Conservation (phyloP, 1,140 invertebrate species). For the Schlechtendalia chinensis region DNA sequence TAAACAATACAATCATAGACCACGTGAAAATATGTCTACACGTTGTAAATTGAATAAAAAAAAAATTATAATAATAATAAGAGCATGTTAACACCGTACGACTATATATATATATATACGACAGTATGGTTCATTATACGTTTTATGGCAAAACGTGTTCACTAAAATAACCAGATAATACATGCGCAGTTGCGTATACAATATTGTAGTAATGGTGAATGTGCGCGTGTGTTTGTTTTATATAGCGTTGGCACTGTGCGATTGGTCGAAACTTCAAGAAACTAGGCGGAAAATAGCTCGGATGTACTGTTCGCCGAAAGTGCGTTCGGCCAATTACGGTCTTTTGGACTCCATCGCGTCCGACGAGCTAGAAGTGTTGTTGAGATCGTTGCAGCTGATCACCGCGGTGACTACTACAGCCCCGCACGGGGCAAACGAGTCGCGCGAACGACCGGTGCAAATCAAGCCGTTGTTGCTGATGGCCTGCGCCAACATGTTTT, state of each 20-base stretch:
- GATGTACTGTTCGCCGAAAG: conserved; percentile 72
- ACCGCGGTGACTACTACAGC: background rate
- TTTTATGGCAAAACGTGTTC: too few relatives aligned
- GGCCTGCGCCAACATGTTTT: conserved; percentile 80
- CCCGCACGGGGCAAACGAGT: too few relatives aligned
- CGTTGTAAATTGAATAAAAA: too few relatives aligned
- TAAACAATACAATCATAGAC: too few relatives aligned
- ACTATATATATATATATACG: too few relatives aligned
- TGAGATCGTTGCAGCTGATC: conserved; percentile 53
- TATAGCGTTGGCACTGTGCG: conserved; percentile 77
- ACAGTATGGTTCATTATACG: too few relatives aligned
- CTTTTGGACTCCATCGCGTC: conserved; percentile 60
- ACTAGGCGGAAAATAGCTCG: conserved; percentile 72
- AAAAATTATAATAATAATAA: too few relatives aligned
- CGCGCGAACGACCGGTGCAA: conserved; percentile 53
- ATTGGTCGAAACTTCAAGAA: conserved; percentile 80
- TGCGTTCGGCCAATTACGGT: conserved; percentile 68
- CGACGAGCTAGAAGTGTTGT: conserved; percentile 38
- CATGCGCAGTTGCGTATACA: too few relatives aligned
- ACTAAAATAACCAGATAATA: too few relatives aligned
- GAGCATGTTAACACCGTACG: too few relatives aligned
- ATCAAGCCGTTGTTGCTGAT: conserved; percentile 67
- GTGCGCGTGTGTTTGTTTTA: background rate
- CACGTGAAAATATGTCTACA: too few relatives aligned
- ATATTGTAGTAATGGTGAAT: too few relatives aligned